Percentiles rank a stretch among this genome's conserved stretches.
These are phyloP conservation scores for Balaeniceps rex DNA, from an alignment of 2,113 vertebrate species.

Conservation along the genomic window DNA sequence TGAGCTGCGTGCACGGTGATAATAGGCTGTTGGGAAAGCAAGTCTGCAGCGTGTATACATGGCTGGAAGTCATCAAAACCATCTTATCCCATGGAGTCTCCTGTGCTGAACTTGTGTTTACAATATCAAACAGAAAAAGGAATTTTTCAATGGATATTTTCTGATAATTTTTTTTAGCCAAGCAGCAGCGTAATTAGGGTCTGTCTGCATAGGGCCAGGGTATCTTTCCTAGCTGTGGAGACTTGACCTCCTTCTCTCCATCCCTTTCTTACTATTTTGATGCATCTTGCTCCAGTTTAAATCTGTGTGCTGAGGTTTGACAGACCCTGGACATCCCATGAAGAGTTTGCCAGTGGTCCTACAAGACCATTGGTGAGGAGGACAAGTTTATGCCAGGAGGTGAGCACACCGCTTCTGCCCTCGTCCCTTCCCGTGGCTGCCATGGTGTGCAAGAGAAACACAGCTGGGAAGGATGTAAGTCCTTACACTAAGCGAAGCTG, in stretches of 20 bases:
- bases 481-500: background rate
- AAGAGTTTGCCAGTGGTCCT: background rate
- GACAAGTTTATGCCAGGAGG: background rate
- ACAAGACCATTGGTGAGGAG: fast-evolving
- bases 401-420: background rate
- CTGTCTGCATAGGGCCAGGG: background rate
- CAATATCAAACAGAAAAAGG: background rate
- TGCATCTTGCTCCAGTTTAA: background rate
- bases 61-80: slow-evolving; percentile 58
- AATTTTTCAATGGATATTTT: slow-evolving; percentile 9
- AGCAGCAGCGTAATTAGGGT: background rate
- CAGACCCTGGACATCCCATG: background rate
- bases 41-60: background rate
- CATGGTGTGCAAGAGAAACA: fast-evolving
- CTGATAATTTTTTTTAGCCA: background rate
- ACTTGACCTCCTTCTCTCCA: background rate
- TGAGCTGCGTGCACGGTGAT: slow-evolving; percentile 4
- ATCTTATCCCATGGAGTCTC: background rate
- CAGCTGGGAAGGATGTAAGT: background rate
- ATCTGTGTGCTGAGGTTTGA: background rate
- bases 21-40: slow-evolving; percentile 6
- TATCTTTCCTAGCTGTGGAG: background rate
- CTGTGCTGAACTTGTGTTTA: slow-evolving; percentile 21
- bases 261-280: background rate
- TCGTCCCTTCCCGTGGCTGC: fast-evolving